Conservation (phyloP, 35 echinoderm and acorn worm species). For the Eucidaris tribuloides region DNA sequence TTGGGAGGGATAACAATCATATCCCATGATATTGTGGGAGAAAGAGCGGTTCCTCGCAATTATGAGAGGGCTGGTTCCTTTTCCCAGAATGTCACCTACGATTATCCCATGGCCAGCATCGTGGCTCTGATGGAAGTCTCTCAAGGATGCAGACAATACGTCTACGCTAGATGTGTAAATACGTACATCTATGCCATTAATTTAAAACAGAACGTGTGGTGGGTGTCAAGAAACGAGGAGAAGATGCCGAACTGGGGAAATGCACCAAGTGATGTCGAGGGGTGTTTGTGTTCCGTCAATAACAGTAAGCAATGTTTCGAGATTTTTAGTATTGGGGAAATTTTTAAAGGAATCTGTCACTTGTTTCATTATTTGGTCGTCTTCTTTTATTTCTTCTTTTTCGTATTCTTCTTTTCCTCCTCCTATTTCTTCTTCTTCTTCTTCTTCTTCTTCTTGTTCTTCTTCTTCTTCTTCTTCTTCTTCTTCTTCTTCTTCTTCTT, state of each 20-base stretch:
- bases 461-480: background rate
- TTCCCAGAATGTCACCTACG: background rate
- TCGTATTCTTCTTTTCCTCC: background rate
- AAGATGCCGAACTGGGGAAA: constrained; percentile 30
- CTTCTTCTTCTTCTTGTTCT: background rate
- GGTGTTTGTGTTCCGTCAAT: background rate
- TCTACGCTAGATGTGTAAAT: background rate
- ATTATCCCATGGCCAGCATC: background rate
- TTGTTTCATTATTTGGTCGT: background rate
- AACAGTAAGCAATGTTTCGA: background rate
- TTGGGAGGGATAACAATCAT: background rate
- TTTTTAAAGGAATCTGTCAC: no score
- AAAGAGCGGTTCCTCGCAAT: background rate
- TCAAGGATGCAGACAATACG: background rate
- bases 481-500: background rate
- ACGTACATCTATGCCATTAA: background rate
- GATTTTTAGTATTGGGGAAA: no score
- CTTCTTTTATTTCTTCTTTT: background rate
- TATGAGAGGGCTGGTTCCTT: background rate
- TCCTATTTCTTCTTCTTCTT: background rate
- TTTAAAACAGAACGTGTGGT: background rate
- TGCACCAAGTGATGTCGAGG: constrained; percentile 13
- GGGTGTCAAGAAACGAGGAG: background rate
- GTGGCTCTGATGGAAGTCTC: background rate
- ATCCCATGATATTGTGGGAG: background rate